Evolutionary conservation across 2,888 invertebrate genomes (phyloP).

Genomic region (Chaetogeoica ovagalla): DNA sequence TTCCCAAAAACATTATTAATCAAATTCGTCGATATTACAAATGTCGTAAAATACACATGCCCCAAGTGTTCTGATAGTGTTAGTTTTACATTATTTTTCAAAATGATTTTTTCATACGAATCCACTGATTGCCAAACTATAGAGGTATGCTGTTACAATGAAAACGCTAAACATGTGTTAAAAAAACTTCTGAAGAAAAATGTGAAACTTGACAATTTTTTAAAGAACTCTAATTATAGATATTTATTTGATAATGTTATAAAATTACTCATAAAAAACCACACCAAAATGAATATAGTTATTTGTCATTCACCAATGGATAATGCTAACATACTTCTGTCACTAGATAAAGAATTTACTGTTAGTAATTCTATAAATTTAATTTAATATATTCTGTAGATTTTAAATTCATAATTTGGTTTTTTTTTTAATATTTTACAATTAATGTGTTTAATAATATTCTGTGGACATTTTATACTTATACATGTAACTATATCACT

Average conservation of each 20-base stretch:
- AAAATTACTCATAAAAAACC: neutral
- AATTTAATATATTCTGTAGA: neutral
- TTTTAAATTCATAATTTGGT: too few relatives aligned
- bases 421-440: too few relatives aligned
- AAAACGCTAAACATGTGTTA: neutral
- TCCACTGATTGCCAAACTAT: neutral
- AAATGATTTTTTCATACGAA: constrained; percentile 27
- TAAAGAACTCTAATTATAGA: neutral
- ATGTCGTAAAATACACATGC: neutral
- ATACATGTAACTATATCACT: too few relatives aligned
- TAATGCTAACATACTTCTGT: neutral
- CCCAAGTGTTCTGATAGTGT: neutral
- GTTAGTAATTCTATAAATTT: neutral
- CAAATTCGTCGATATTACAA: too few relatives aligned
- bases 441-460: too few relatives aligned
- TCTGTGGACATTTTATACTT: too few relatives aligned
- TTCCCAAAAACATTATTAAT: neutral
- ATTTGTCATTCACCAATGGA: neutral
- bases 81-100: constrained; percentile 16
- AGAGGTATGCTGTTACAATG: constrained; percentile 16
- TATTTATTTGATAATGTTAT: neutral
- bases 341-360: constrained; percentile 13
- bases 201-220: constrained; percentile 17
- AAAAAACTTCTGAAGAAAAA: constrained; percentile 1
- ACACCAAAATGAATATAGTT: constrained; percentile 19